Base-by-base conservation (phyloP, 2,797 vertebrate species). In the Lindbergichthys nudifrons region DNA sequence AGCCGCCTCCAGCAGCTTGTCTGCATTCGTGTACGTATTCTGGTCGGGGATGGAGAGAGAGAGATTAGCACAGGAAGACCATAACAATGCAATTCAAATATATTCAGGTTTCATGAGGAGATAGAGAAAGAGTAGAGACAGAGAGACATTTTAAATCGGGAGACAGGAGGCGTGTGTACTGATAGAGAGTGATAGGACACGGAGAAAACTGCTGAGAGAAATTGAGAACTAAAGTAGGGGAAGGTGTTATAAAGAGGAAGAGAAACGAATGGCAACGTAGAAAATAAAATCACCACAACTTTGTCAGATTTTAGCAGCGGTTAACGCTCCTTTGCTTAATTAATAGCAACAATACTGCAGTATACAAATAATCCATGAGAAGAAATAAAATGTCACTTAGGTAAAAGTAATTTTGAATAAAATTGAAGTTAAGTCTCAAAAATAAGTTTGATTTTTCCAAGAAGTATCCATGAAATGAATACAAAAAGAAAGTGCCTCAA, bases 21-120 rank as follows among this genome's bases (percentile, higher is more conserved):
- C 98, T 13, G 98, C 98, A 1, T 99, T 99, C 70, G 98, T 99
- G n/a, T 99, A 99, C 0, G 98, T 99, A 87, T 99, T 99, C 98
- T 99, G 50, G 65, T 26, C 39, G 3, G 41, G 41, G 26, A 66
- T 0, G 19, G 48, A 45, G 42, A 42, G 47, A 45, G 42, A 19
- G 18, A 18, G n/a, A 63, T 88, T 65, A 74, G 66, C n/a, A 51
- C n/a, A 5, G 30, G 46, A 26, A 46, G 45, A 58, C 21, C 21
- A 57, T 18, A 14, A 23, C 32, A 15, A 61, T 39, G 11, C 3
- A 8, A 63, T 21, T 4, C 4, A 71, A 60, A 64, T 10, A 54
- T 30, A 65, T 64, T 51, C 11, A 0, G 8, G 59, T 36, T 7
- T 36, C 16, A 45, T 0, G 6, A 30, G 59, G 51, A 48, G 64